Conservation (phyloP, 2,113 vertebrate genomes). For the Alethe diademata region DNA sequence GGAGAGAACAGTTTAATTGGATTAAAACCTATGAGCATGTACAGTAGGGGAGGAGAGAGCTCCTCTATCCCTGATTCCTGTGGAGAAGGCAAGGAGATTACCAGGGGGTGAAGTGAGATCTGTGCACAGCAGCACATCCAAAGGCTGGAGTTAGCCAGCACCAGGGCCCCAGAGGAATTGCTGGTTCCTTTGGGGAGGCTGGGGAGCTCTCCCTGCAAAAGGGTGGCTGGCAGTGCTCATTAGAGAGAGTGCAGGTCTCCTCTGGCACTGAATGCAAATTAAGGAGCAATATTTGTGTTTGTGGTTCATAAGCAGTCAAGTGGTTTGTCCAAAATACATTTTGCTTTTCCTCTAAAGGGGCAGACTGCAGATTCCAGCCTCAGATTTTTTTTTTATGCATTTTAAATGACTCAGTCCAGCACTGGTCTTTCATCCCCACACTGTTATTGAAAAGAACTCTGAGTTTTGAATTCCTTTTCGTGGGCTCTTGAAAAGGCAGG, state of each 20-base stretch:
- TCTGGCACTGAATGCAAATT: conserved; percentile 66
- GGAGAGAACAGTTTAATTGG: conserved; percentile 66
- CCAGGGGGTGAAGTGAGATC: background rate
- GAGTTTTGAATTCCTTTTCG: conserved; percentile 32
- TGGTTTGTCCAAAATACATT: conserved; percentile 65
- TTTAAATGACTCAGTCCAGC: conserved; percentile 39
- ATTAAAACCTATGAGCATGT: conserved; percentile 71
- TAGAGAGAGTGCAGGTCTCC: conserved; percentile 41
- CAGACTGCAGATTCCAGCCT: conserved; percentile 8
- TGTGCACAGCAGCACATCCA: conserved; percentile 9
- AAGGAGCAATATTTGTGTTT: conserved; percentile 57
- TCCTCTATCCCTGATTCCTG: conserved; percentile 25
- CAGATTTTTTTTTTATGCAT: conserved; percentile 42
- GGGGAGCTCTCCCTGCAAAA: conserved; percentile 22
- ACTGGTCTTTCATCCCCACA: conserved; percentile 28
- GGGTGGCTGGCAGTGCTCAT: conserved; percentile 53
- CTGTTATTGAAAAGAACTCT: conserved; percentile 8
- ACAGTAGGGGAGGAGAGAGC: conserved; percentile 54
- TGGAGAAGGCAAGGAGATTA: conserved; percentile 50
- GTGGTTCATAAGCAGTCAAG: conserved; percentile 67
- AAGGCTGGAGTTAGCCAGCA: conserved; percentile 38
- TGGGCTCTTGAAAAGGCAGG: background rate
- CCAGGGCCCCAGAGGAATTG: conserved; percentile 23
- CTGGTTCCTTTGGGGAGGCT: conserved; percentile 19
- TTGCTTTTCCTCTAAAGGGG: conserved; percentile 36